Conservation (phyloP, 2,797 vertebrate genomes). For the Scolopax bukidnonensis region DNA sequence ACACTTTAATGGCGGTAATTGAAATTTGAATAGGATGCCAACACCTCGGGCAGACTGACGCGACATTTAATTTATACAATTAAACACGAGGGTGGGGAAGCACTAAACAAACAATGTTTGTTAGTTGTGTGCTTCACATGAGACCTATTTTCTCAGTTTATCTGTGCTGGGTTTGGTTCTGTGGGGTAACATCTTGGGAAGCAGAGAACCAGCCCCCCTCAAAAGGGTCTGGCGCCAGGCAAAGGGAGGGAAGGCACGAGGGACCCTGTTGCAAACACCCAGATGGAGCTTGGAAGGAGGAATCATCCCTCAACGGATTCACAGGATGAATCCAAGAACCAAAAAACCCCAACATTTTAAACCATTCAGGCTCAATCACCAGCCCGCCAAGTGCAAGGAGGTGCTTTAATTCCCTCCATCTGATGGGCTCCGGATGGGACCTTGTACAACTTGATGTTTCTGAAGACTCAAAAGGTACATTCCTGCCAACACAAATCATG, state of each 20-base stretch:
- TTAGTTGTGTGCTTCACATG: constrained; percentile 30
- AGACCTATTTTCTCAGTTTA: constrained; percentile 40
- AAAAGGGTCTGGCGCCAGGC: neutral
- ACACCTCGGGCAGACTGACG: constrained; percentile 70
- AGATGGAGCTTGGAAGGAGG: fast-evolving
- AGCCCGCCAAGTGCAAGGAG: neutral
- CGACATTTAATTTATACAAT: constrained; percentile 69
- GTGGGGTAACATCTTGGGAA: neutral
- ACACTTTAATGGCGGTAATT: constrained; percentile 70
- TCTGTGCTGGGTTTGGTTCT: neutral
- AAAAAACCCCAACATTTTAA: neutral
- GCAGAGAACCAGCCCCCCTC: neutral
- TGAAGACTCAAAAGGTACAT: neutral
- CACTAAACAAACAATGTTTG: constrained; percentile 53
- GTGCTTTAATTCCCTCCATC: neutral
- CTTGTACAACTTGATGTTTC: neutral
- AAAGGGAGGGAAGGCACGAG: neutral
- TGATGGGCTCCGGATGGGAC: fast-evolving
- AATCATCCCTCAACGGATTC: neutral
- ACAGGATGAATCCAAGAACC: neutral
- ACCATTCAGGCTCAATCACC: fast-evolving
- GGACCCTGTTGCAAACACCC: neutral
- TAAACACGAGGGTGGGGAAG: constrained; percentile 50
- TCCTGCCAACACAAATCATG: neutral
- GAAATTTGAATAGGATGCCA: constrained; percentile 68